phyloP scores from a whole-genome alignment of 2,113 vertebrate genomes.

The Malurus elegans region DNA sequence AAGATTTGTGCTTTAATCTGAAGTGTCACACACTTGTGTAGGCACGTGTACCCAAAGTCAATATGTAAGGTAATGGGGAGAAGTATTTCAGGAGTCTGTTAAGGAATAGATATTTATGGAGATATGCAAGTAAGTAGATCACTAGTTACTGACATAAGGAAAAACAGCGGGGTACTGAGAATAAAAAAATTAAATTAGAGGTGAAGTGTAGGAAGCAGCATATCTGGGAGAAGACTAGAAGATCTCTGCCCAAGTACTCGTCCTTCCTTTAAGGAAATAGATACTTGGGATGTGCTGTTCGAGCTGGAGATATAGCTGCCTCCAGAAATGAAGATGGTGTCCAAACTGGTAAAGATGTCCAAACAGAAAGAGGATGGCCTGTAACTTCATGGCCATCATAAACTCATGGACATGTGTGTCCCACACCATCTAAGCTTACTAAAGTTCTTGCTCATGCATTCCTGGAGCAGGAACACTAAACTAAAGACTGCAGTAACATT shows the following conservation, averaged over 20 bases:
- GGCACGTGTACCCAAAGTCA: fast-evolving
- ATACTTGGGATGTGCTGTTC: not conserved
- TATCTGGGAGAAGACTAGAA: not conserved
- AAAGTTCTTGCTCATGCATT: not conserved
- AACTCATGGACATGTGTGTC: fast-evolving
- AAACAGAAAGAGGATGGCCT: not conserved
- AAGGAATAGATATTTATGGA: not conserved
- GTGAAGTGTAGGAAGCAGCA: not conserved
- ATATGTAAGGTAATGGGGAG: not conserved
- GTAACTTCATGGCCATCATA: not conserved
- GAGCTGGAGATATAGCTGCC: not conserved
- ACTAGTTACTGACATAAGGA: not conserved
- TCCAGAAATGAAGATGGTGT: not conserved
- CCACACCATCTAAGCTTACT: not conserved
- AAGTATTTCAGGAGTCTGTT: not conserved
- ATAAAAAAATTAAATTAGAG: not conserved
- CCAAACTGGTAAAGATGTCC: not conserved
- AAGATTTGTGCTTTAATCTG: not conserved
- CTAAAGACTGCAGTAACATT: not conserved
- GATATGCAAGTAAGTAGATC: not conserved
- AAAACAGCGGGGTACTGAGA: not conserved
- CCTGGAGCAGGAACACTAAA: not conserved
- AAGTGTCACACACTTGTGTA: not conserved
- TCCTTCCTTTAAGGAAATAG: not conserved
- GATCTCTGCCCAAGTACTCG: not conserved